Evolutionary conservation across 1,140 invertebrate species (phyloP), one percentile per base, ranked within the genome.

Genomic region (Dinoponera quadriceps): DNA sequence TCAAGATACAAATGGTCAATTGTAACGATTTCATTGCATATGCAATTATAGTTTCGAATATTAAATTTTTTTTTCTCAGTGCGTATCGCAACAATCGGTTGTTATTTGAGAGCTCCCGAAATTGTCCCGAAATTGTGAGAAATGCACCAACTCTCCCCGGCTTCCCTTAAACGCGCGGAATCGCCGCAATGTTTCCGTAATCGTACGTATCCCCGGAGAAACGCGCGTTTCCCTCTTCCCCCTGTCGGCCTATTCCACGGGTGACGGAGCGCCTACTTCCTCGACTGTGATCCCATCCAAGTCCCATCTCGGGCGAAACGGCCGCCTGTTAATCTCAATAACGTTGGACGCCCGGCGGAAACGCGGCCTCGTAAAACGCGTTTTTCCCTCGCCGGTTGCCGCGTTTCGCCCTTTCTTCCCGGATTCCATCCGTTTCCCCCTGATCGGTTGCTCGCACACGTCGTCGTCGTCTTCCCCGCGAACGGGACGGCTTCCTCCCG

Each of bases 281-380:
- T 82, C 60, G 60, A 75, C 44, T 73, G 57, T 78, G 87, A 80
- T 80, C 25, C 83, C 87, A 88, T 89, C 84, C 86, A 86, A 88
- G 85, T 78, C 29, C 77, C 75, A 84, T 85, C 87, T 83, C 72
- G 69, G 60, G 55, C 54, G 66, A 59, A 75, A 72, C 71, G 72
- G 57, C 71, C 63, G 85, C 44, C 89, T 84, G 90, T 91, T 92
- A 92, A 92, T 92, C 92, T 92, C 85, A 89, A 91, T 92, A 92
- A 92, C 87, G 91, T 69, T 85, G 86, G 63, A 88, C 82, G 59
- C 83, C 81, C 73, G 87, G 74, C 92, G 92, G 92, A 92, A 91
- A 88, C 86, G 49, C 66, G 29, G 71, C 77, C 88, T 88, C 88
- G 91, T 92, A 92, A 92, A 91, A 90, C 85, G 84, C 63, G 63